Evolutionary conservation across 2,797 vertebrate genomes (phyloP), one percentile per base, ranked within the genome.

Genomic region (Tachyglossus aculeatus): DNA sequence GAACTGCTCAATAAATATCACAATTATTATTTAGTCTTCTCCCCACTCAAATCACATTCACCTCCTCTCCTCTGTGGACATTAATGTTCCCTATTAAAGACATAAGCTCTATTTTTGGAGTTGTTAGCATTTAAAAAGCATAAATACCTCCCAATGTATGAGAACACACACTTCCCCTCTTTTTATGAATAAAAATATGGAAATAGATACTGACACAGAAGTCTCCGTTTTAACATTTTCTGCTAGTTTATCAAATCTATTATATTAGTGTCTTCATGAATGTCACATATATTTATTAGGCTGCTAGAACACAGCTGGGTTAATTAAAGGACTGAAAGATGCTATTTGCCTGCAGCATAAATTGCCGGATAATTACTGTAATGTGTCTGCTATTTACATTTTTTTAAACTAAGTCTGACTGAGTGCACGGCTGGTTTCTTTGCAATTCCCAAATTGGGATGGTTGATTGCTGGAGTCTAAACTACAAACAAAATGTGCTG

Each of bases 351-450:
- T 80, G 25, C 10, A 70, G 60, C 66, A 68, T 15, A 62, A 78
- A 71, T 68, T 80, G 52, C 37, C 61, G 57, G 11, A 34, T 72
- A 82, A 80, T 82, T 67, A 64, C 43, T 33, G 14, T 45, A 77
- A 80, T 37, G 15, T 24, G 69, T 65, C 63, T 57, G 54, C 27
- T 74, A 50, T 21, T 68, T 37, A 24, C 38, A 34, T 29, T 22
- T 55, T 70, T 64, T 68, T 33, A 9, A 66, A 74, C 21, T 65
- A 37, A 73, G 29, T 70, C 44, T 36, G 66, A 55, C 27, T 25
- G 29, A 75, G 25, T 45, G 55, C 36, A 67, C 60, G 56, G 69
- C 54, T 69, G 33, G 29, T 38, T 57, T 50, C 21, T 14, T 55
- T 31, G 67, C 13, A 47, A 81, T 50, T 25, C 56, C 33, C 22